Base-by-base conservation (phyloP, 2,888 invertebrate species). In the Theretra japonica region DNA sequence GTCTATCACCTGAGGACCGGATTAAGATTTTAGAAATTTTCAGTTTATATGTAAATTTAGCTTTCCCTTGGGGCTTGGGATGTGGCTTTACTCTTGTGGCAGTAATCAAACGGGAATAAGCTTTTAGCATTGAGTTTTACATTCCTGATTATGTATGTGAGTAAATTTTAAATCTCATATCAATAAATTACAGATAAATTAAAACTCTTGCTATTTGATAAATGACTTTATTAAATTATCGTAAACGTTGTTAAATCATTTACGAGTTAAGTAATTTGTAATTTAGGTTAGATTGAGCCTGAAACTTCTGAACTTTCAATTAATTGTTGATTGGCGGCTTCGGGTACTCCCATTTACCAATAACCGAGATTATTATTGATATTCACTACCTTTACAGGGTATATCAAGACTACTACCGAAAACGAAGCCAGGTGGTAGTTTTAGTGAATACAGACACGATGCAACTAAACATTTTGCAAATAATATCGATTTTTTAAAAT, bases 11-110 rank as follows among this genome's bases (percentile, higher is more conserved):
- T 48, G 65, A 23, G 65, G 41, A 23, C 48, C 41, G 65, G 41
- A 48, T 65, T 65, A 65, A 65, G 79, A 77, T 78, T 75, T 77
- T 81, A 77, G 75, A 79, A 69, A 77, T 76, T 75, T 76, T 77
- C 77, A 80, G 80, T 80, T 82, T 80, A 81, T 80, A 86, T 86
- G 84, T 72, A 85, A 86, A 86, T 83, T 77, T 83, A 75, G 75
- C 4, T 75, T 79, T 77, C 77, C 75, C 57, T 33, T 58, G 19
- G 25, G 33, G 69, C 21, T 73, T 33, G 68, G 50, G 69, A 70
- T 25, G 57, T 21, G 56, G 69, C 56, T 69, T 69, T 69, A 69
- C 53, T 21, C 69, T 21, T 69, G 56, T 56, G 56, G 21, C 68
- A 53, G 53, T 48, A 53, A 48, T 50, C 53, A 68, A 68, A 68